Evolutionary conservation across 1,140 invertebrate genomes (phyloP).

Genomic region (Eupristina koningsbergeri): DNA sequence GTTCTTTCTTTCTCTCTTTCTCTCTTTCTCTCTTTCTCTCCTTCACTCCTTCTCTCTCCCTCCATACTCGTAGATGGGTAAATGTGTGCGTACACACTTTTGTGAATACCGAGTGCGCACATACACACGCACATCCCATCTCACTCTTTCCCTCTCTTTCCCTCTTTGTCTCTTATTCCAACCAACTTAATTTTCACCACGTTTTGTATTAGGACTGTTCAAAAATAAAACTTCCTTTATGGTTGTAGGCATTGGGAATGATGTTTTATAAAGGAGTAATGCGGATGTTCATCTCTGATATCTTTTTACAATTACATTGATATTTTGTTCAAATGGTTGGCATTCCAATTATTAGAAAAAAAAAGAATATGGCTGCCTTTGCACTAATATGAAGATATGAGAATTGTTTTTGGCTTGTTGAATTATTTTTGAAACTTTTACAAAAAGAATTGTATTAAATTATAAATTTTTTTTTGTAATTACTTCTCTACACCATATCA

Average conservation of each 20-base stretch:
- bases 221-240: background rate
- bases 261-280: background rate
- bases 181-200: background rate
- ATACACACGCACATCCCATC: background rate
- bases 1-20: too few relatives aligned
- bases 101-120: background rate
- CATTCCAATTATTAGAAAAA: constrained; percentile 34
- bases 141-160: background rate
- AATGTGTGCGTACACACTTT: too few relatives aligned
- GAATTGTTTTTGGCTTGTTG: background rate
- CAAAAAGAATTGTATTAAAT: background rate
- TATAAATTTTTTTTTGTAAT: background rate
- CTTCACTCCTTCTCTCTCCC: too few relatives aligned
- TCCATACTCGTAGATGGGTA: too few relatives aligned
- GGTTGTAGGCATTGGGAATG: background rate
- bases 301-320: constrained; percentile 21
- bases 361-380: constrained; percentile 46
- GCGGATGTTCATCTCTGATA: background rate
- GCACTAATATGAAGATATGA: background rate
- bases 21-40: too few relatives aligned
- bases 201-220: background rate
- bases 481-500: background rate
- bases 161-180: background rate
- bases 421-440: background rate
- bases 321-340: constrained; percentile 27